Evolutionary conservation across 2,888 invertebrate species (phyloP).

Genomic region (Pilophorus perplexus): DNA sequence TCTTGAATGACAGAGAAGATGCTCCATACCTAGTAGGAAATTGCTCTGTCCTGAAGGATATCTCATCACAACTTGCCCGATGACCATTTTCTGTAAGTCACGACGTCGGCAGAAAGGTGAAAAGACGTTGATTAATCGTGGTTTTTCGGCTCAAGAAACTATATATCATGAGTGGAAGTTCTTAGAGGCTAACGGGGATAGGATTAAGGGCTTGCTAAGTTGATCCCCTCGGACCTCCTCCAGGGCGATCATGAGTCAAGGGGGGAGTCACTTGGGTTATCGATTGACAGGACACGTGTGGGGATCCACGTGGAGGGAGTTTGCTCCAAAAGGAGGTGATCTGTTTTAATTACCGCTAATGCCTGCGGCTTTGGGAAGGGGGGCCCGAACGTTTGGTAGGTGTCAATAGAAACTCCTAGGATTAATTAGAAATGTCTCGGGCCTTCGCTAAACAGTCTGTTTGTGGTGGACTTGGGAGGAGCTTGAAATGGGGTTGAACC

Average conservation of each 20-base stretch:
- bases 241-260: conserved; percentile 25
- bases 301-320: background rate
- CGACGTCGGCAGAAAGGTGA: too few relatives aligned
- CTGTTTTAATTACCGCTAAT: conserved; percentile 42
- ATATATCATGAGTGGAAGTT: conserved; percentile 2
- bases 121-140: conserved; percentile 5
- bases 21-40: too few relatives aligned
- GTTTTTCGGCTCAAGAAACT: background rate
- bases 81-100: too few relatives aligned
- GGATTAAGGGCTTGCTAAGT: conserved; percentile 12
- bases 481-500: too few relatives aligned
- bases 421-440: conserved; percentile 31
- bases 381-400: too few relatives aligned
- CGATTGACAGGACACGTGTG: conserved; percentile 32
- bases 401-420: conserved; percentile 28
- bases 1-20: too few relatives aligned
- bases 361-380: conserved; percentile 18
- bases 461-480: too few relatives aligned
- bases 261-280: background rate
- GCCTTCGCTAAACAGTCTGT: too few relatives aligned
- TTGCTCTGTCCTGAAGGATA: too few relatives aligned
- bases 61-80: too few relatives aligned
- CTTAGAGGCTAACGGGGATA: conserved; percentile 2
- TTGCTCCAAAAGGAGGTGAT: conserved; percentile 9
- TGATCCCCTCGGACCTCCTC: background rate